Base-by-base conservation (phyloP, 1,140 invertebrate genomes). In the Pemphigus obesinymphae region DNA sequence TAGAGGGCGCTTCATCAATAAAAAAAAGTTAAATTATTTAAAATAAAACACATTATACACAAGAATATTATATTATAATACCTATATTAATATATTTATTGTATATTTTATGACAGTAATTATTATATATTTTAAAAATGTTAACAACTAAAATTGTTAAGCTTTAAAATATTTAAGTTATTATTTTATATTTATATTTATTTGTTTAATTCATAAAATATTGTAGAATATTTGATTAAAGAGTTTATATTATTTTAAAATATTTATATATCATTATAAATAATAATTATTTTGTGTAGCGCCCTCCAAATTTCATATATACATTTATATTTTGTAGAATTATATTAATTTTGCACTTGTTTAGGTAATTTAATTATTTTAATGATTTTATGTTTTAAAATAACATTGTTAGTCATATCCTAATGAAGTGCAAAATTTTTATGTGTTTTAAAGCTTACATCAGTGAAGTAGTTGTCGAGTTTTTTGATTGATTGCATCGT, bases 401-500 rank as follows among this genome's bases (percentile, higher is more conserved):
- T 50, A 31, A 20, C 4, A 34, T 63, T 63, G 29, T 73, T 73
- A 72, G 26, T 48, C 26, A 31, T 34, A 70, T 70, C 34, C 66
- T 73, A 48, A 72, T 50, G 5, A 73, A 73, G 70, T 73, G 43
- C 43, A 73, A 73, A 73, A 73, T 73, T 31, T 11, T 68, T 73
- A 45, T 72, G 43, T 73, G 68, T 50, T 73, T 50, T 73, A 20
- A 73, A 73, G 70, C 70, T 73, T 50, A 73, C 70, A 31, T 50
- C 70, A 29, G 45, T 73, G 70, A 73, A 73, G 70, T 73, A 73
- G 70, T 73, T 72, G 43, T 72, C 70, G 45, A 73, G 43, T 73
- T 73, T 72, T 68, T 73, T 73, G 45, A 73, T 73, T 73, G 70
- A 73, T 73, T 73, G 15, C 26, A 48, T 48, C 26, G 70, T 73